phyloP scores from a whole-genome alignment of 2,888 invertebrate species.

The Dicyrtomina minuta region DNA sequence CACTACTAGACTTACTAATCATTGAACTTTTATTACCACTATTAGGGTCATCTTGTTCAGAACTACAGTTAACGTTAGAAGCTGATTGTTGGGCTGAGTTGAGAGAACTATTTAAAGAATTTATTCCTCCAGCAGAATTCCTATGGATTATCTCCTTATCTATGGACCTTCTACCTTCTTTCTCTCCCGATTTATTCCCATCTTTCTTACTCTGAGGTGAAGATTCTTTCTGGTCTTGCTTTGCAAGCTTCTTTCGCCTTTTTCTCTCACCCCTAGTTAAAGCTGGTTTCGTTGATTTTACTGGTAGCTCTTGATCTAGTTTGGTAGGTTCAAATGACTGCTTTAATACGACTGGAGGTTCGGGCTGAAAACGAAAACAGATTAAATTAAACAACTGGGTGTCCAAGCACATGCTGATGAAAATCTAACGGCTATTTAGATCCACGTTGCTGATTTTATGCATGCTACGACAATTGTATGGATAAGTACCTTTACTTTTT shows the following conservation, averaged over 20 bases:
- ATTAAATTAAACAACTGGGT: no score
- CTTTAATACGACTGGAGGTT: slow-evolving; percentile 10
- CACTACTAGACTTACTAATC: slow-evolving; percentile 20
- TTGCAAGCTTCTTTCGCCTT: slow-evolving; percentile 15
- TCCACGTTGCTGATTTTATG: no score
- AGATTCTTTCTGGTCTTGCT: slow-evolving; percentile 34
- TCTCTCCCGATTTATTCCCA: slow-evolving; percentile 7
- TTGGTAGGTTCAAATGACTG: slow-evolving; percentile 15
- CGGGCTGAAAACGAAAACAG: not conserved
- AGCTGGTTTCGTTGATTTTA: slow-evolving; percentile 29
- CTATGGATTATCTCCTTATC: slow-evolving; percentile 14
- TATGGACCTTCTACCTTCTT: slow-evolving; percentile 22
- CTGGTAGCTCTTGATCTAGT: slow-evolving; percentile 4
- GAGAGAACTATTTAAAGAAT: no score
- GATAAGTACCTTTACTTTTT: slow-evolving; percentile 24
- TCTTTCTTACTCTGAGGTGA: slow-evolving; percentile 8
- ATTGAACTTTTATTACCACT: slow-evolving; percentile 18
- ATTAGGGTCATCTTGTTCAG: not conserved
- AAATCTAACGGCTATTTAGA: no score
- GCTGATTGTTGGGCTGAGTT: not conserved
- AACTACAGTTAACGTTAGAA: no score
- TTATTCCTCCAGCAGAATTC: no score
- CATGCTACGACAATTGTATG: no score
- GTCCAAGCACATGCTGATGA: no score
- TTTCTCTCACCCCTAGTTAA: slow-evolving; percentile 36